These are phyloP conservation scores for Drosophila obscura DNA, from an alignment of 1,140 invertebrate species.

Conservation along the genomic window DNA sequence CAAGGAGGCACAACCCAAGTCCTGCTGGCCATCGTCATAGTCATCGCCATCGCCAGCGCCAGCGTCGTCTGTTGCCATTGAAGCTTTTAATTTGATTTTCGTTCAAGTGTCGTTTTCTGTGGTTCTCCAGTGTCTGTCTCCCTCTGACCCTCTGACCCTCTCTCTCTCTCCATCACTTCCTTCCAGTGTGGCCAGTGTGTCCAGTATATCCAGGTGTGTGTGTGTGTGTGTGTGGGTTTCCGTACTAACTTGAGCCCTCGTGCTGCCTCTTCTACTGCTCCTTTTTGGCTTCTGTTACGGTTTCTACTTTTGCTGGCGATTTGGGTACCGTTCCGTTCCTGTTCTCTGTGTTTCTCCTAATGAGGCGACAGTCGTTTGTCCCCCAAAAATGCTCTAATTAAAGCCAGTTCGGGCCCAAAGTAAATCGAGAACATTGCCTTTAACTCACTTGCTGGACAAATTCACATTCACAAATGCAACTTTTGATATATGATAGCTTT, in stretches of 20 bases:
- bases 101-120: constrained; percentile 77
- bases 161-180: neutral
- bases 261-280: constrained; percentile 20
- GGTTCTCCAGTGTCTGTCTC: constrained; percentile 23
- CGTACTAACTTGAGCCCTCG: constrained; percentile 15
- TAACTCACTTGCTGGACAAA: neutral
- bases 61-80: constrained; percentile 66
- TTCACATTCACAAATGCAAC: too few relatives aligned
- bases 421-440: neutral
- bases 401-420: constrained; percentile 2
- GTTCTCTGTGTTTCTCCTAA: constrained; percentile 26
- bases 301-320: neutral
- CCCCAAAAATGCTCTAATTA: constrained; percentile 31
- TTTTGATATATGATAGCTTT: too few relatives aligned
- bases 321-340: neutral
- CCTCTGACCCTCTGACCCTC: neutral
- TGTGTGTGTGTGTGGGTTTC: constrained; percentile 25
- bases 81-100: constrained; percentile 82
- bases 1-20: constrained; percentile 4
- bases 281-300: constrained; percentile 8
- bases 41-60: constrained; percentile 10
- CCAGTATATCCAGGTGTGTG: constrained; percentile 20
- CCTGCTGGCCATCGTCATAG: constrained; percentile 20
- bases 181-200: neutral
- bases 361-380: constrained; percentile 38